A percentile compares a stretch with the other conserved stretches of the same genome.
phyloP scores from a whole-genome alignment of 2,113 vertebrate genomes.

The Proterorhinus semilunaris region DNA sequence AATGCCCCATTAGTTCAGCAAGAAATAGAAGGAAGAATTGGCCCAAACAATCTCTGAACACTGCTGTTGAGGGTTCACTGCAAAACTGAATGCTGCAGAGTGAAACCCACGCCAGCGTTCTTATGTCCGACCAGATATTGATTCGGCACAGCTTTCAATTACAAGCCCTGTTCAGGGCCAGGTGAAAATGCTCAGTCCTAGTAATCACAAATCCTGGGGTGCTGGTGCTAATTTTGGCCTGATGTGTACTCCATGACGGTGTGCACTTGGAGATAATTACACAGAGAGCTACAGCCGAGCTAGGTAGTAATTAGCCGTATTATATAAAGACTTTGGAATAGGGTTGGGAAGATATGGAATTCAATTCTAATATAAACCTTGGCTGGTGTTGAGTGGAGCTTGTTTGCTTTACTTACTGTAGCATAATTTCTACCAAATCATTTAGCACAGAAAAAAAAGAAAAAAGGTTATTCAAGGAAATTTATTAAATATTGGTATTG shows the following conservation, averaged over 20 bases:
- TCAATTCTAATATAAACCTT: not conserved
- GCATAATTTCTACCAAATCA: not conserved
- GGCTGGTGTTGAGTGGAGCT: not conserved
- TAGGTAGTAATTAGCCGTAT: not conserved
- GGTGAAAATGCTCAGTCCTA: constrained; percentile 12
- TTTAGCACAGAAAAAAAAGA: too few relatives aligned
- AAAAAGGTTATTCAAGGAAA: too few relatives aligned
- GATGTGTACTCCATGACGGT: constrained; percentile 1
- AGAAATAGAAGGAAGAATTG: constrained; percentile 18
- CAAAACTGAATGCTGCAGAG: not conserved
- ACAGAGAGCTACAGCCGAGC: not conserved
- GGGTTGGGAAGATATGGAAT: not conserved
- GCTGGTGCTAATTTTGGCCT: constrained; percentile 1
- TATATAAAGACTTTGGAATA: not conserved
- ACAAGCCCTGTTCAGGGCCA: constrained; percentile 18
- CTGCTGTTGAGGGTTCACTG: too few relatives aligned
- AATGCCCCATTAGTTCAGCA: constrained; percentile 41
- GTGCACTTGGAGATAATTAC: constrained; percentile 3
- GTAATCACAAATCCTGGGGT: constrained; percentile 16
- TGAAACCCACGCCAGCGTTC: constrained; percentile 20
- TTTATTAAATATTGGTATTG: too few relatives aligned
- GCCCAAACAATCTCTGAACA: constrained; percentile 14
- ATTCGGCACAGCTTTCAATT: constrained; percentile 36
- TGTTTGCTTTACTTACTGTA: not conserved
- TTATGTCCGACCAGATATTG: constrained; percentile 24